phyloP scores from a whole-genome alignment of 2,797 vertebrate species.

The Picus viridis region DNA sequence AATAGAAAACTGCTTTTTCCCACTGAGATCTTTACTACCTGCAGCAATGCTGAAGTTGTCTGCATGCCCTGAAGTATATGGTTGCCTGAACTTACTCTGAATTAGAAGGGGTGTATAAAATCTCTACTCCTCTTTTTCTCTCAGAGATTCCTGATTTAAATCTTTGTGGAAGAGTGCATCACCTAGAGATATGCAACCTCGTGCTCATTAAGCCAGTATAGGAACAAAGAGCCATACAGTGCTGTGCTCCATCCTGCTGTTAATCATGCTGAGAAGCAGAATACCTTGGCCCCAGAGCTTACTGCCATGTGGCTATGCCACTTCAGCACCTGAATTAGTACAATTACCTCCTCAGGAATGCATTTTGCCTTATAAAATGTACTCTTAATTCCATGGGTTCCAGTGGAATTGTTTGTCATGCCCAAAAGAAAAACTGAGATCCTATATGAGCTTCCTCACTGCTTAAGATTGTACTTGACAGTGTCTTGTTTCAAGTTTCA shows the following conservation, averaged over 20 bases:
- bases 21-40: not conserved
- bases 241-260: not conserved
- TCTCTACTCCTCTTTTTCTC: not conserved
- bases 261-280: not conserved
- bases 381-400: not conserved
- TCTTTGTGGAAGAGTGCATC: not conserved
- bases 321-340: not conserved
- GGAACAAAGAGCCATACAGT: not conserved
- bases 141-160: not conserved
- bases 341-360: not conserved
- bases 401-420: not conserved
- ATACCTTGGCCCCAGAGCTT: not conserved
- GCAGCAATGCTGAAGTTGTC: not conserved
- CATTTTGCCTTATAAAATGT: conserved; percentile 1
- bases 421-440: not conserved
- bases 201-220: not conserved
- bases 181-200: not conserved
- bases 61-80: not conserved
- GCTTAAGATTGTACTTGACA: not conserved
- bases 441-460: not conserved
- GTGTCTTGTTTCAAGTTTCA: not conserved
- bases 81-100: not conserved
- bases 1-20: not conserved
- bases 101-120: not conserved
- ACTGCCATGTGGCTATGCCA: not conserved